Percentiles rank a stretch among this genome's conserved stretches.
phyloP scores from a whole-genome alignment of 2,888 invertebrate genomes.

The Volucella zonaria region DNA sequence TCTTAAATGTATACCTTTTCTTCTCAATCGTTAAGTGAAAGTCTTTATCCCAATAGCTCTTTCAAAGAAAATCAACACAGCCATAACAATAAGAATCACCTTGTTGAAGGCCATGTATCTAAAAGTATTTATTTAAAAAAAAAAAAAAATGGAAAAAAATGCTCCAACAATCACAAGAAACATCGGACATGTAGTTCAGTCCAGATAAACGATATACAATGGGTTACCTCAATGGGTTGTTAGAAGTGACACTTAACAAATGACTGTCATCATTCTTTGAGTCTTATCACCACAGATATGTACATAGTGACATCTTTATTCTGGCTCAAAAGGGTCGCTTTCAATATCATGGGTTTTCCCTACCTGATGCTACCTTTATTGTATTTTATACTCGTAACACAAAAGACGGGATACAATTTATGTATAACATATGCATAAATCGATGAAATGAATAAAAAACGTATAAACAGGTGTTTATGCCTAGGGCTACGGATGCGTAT shows the following conservation, averaged over 20 bases:
- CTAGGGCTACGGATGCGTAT: no score
- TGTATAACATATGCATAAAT: conserved; percentile 27
- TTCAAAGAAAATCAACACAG: no score
- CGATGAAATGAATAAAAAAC: conserved; percentile 14
- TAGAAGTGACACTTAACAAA: conserved; percentile 48
- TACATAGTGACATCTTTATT: conserved; percentile 22
- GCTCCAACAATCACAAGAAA: conserved; percentile 4
- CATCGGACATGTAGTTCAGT: conserved; percentile 44
- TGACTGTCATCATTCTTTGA: conserved; percentile 45
- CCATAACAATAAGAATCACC: no score
- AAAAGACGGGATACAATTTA: conserved; percentile 23
- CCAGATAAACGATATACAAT: conserved; percentile 52
- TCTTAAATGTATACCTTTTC: no score
- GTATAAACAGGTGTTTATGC: neutral
- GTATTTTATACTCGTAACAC: neutral
- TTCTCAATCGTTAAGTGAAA: no score
- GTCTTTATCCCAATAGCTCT: no score
- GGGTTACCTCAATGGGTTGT: conserved; percentile 36
- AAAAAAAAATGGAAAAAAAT: neutral
- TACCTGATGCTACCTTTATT: conserved; percentile 40
- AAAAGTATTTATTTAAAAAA: neutral
- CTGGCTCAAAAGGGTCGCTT: conserved; percentile 32
- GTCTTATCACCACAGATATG: conserved; percentile 34
- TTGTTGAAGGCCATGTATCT: no score
- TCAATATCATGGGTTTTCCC: conserved; percentile 7